A percentile compares a stretch with the other conserved stretches of the same genome.
Conservation (phyloP, 2,797 vertebrate genomes). For the Amniataba percoides region DNA sequence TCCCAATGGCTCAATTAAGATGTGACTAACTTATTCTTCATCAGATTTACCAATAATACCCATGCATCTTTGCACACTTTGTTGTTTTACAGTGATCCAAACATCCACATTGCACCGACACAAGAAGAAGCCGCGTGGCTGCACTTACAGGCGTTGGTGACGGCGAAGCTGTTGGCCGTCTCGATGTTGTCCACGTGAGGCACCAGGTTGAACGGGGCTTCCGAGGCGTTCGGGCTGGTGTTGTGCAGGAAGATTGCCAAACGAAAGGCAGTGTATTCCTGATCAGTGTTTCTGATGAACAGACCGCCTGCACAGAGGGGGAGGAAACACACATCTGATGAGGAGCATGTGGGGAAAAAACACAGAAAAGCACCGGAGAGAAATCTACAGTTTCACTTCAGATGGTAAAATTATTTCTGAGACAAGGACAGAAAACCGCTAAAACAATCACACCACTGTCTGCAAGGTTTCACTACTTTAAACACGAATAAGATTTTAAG, state of each 20-base stretch:
- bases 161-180: slow-evolving; percentile 99
- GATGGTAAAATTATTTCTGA: slow-evolving; percentile 3
- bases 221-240: slow-evolving; percentile 96
- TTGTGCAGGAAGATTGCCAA: slow-evolving; percentile 99
- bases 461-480: background rate
- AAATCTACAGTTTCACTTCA: background rate
- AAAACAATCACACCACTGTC: background rate
- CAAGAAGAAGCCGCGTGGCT: accelerated
- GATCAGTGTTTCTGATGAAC: slow-evolving; percentile 99
- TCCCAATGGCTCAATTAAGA: background rate
- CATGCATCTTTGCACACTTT: background rate
- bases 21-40: background rate
- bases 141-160: slow-evolving; percentile 99
- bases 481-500: slow-evolving; percentile 2
- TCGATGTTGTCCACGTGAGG: slow-evolving; percentile 99
- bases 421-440: background rate
- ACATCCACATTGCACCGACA: background rate
- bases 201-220: slow-evolving; percentile 99
- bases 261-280: slow-evolving; percentile 99
- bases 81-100: background rate
- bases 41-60: background rate
- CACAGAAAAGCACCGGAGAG: background rate
- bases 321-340: slow-evolving; percentile 22
- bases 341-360: background rate
- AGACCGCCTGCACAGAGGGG: slow-evolving; percentile 86